These are phyloP conservation scores for Drosophila varians DNA, from an alignment of 1,140 invertebrate species.

Conservation along the genomic window DNA sequence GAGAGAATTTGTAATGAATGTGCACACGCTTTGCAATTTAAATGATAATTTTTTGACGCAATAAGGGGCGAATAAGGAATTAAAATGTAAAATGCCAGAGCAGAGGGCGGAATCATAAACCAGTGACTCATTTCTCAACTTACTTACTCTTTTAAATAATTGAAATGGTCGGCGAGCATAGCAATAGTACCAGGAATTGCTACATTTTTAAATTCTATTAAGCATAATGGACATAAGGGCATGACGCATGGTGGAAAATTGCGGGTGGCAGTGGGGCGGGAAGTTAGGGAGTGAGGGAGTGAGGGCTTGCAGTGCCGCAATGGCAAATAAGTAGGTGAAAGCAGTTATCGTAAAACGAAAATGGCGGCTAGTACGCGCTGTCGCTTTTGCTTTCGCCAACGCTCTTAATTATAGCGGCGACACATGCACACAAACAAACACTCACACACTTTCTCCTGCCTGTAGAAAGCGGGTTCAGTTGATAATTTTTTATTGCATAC, in stretches of 20 bases:
- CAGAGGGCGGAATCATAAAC: constrained; percentile 7
- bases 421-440: constrained; percentile 63
- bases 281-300: constrained; percentile 19
- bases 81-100: constrained; percentile 27
- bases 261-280: background rate
- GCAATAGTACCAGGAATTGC: no score
- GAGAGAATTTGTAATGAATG: constrained; percentile 59
- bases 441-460: no score
- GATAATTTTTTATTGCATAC: constrained; percentile 71
- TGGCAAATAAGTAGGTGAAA: constrained; percentile 75
- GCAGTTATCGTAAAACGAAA: constrained; percentile 79
- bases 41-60: constrained; percentile 56
- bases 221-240: background rate
- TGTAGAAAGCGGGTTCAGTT: constrained; percentile 37
- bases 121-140: background rate
- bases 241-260: constrained; percentile 38
- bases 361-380: constrained; percentile 79
- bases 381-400: constrained; percentile 55
- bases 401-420: constrained; percentile 75
- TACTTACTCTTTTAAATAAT: background rate
- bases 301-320: constrained; percentile 48
- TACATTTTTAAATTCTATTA: no score
- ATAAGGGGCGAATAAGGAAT: constrained; percentile 27
- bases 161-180: background rate
- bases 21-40: constrained; percentile 57